A percentile compares a stretch with the other conserved stretches of the same genome.
phyloP scores from a whole-genome alignment of 2,888 invertebrate species.

The Tholera decimalis region DNA sequence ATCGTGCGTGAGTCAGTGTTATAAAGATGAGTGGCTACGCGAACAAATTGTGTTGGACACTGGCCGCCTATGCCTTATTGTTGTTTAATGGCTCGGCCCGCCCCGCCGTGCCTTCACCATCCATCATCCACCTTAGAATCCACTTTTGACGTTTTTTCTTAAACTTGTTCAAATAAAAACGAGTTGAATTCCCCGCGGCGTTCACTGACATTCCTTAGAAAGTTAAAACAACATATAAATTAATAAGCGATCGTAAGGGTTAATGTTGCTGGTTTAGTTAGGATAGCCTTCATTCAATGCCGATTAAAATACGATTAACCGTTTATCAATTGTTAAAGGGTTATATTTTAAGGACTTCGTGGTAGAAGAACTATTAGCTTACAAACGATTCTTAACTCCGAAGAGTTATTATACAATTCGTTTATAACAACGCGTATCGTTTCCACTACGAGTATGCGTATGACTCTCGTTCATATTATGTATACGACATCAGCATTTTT shows the following conservation, averaged over 20 bases:
- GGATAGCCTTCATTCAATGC: constrained; percentile 21
- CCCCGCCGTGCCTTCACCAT: constrained; percentile 82
- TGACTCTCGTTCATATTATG: not conserved
- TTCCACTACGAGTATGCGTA: not conserved
- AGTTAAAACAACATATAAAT: constrained; percentile 87
- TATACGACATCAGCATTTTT: not conserved
- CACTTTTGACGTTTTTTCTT: constrained; percentile 70
- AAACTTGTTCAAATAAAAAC: constrained; percentile 80
- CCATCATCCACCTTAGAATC: constrained; percentile 80
- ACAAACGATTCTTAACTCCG: not conserved
- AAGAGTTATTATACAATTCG: not conserved
- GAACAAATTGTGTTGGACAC: constrained; percentile 88
- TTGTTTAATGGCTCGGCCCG: constrained; percentile 88
- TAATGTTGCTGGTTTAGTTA: constrained; percentile 65
- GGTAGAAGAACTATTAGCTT: not conserved
- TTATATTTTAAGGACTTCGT: not conserved
- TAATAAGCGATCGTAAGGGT: constrained; percentile 78
- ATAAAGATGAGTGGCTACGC: constrained; percentile 82
- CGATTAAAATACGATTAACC: constrained; percentile 38
- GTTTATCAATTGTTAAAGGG: not conserved
- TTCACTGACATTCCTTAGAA: constrained; percentile 81
- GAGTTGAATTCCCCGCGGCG: constrained; percentile 85
- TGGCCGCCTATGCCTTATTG: constrained; percentile 86
- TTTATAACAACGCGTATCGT: not conserved
- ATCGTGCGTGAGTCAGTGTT: constrained; percentile 51